Evolutionary conservation across 2,888 invertebrate genomes (phyloP), one percentile per base, ranked within the genome.

Genomic region (Julus scanicus): DNA sequence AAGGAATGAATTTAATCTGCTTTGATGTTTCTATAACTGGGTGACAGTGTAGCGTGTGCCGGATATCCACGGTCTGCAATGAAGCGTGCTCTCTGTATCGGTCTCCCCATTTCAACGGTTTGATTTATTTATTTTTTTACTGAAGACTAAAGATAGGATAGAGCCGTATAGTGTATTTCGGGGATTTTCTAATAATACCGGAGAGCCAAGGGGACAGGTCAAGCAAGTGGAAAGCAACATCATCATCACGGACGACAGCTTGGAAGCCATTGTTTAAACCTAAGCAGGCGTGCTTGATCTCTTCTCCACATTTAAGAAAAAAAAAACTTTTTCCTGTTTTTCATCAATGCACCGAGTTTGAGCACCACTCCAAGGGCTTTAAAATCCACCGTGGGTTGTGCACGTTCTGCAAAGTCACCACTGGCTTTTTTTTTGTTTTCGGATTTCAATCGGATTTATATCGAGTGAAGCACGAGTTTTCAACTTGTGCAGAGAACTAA

Each of bases 161-260:
- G 53, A 15, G 53, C 63, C 63, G 20, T 44, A 44, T 44, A 44
- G 44, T 44, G 44, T 29, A 80, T 80, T 80, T 39, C 37, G n/a
- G 37, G 80, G 80, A 80, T 80, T 80, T 80, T 80, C 80, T 80
- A 80, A 80, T 39, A 80, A 80, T 20, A 71, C 29, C 71, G 80
- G 13, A 37, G 29, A 80, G 80, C 37, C 13, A 37, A 80, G 80
- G 37, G 29, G 80, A 80, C 80, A 37, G 80, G 80, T 80, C 80
- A 80, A 39, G 80, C 80, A 15, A 80, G 80, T 80, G 80, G 80
- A 80, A 80, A 80, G 37, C 80, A 15, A 39, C 80, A 80, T 37
- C 80, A 80, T 80, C 37, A 80, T 80, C 80, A 15, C 37, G 80
- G 80, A 80, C 37, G 80, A 71, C 71, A 71, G 71, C 71, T 71